Evolutionary conservation across 2,113 vertebrate genomes (phyloP).

Genomic region (Cebus imitator): DNA sequence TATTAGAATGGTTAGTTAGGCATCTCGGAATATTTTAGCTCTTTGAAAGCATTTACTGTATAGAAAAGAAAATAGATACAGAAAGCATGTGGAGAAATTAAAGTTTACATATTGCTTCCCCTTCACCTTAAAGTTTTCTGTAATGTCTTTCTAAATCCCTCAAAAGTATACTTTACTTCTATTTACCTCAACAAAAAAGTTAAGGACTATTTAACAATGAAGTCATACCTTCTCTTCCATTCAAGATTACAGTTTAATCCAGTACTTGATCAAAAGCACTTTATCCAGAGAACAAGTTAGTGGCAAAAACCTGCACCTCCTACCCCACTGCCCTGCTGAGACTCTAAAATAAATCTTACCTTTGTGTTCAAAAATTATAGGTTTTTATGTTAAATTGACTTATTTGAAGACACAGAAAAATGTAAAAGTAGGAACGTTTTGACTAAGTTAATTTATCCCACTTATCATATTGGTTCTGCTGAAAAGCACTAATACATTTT

Average conservation of each 20-base stretch:
- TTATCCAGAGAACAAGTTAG: neutral
- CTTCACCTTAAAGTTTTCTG: neutral
- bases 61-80: neutral
- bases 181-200: neutral
- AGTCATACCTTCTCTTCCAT: neutral
- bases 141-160: neutral
- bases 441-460: neutral
- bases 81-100: neutral
- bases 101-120: neutral
- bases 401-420: neutral
- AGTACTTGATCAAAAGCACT: neutral
- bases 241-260: neutral
- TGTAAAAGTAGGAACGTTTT: neutral
- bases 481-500: neutral
- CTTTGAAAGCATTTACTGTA: neutral
- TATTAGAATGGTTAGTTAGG: neutral
- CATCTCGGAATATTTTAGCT: neutral
- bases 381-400: neutral
- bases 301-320: neutral
- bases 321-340: neutral
- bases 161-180: neutral
- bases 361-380: neutral
- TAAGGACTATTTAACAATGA: neutral
- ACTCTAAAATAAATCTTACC: neutral
- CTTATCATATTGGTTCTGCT: neutral